Evolutionary conservation across 92 coral and sea anemone species (phyloP).

Genomic region (Siderastrea radians): DNA sequence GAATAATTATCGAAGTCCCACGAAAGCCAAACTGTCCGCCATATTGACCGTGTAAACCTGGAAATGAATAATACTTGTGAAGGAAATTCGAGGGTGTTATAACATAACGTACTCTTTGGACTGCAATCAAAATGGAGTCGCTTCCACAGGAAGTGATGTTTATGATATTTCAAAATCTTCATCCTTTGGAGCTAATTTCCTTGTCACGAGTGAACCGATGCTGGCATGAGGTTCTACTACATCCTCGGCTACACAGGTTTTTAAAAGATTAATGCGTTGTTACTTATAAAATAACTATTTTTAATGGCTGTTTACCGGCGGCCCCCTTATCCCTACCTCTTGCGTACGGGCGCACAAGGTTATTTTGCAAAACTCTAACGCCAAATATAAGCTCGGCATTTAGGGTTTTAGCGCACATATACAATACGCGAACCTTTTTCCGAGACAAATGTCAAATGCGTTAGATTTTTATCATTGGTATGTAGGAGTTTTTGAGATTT

Average conservation of each 20-base stretch:
- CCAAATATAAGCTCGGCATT: too few species aligned
- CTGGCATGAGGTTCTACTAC: slow-evolving; percentile 31
- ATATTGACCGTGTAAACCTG: slow-evolving; percentile 62
- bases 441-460: too few species aligned
- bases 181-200: slow-evolving; percentile 39
- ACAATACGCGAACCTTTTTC: too few species aligned
- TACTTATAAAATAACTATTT: background rate
- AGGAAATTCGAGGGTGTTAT: background rate
- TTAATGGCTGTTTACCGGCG: too few species aligned
- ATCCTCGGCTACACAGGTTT: slow-evolving; percentile 52
- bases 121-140: slow-evolving; percentile 36
- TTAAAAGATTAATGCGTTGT: background rate
- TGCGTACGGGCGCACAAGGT: too few species aligned
- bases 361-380: too few species aligned
- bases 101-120: background rate
- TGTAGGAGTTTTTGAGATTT: too few species aligned
- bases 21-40: slow-evolving; percentile 49
- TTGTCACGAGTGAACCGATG: slow-evolving; percentile 53
- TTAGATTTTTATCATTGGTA: too few species aligned
- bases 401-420: too few species aligned
- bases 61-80: background rate
- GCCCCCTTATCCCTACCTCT: too few species aligned
- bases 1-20: too few species aligned
- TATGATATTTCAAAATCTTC: slow-evolving; percentile 36
- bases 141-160: slow-evolving; percentile 56